These are phyloP conservation scores for Halcyon badia DNA, from an alignment of 2,797 vertebrate species.

Conservation along the genomic window DNA sequence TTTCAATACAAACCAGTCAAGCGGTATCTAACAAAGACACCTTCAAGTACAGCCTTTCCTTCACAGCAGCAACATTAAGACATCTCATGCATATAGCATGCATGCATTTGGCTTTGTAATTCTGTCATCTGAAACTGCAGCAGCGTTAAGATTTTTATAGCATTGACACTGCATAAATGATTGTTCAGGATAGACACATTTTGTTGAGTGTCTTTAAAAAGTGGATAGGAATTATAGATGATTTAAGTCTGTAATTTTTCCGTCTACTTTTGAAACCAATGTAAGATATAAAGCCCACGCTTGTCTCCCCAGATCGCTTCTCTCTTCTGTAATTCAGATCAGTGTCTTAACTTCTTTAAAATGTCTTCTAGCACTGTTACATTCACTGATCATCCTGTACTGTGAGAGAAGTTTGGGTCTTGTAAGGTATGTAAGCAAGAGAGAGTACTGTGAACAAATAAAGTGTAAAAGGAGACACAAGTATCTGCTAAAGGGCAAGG, in stretches of 20 bases:
- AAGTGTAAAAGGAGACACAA: neutral
- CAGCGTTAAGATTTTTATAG: neutral
- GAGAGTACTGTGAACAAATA: neutral
- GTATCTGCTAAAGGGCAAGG: conserved; percentile 21
- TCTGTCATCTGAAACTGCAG: conserved; percentile 4
- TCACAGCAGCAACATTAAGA: neutral
- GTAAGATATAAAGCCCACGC: neutral
- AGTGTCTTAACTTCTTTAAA: neutral
- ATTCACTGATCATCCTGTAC: neutral
- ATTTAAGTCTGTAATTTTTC: neutral
- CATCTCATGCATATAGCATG: neutral
- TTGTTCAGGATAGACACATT: neutral
- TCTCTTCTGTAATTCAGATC: neutral
- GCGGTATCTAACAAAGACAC: neutral
- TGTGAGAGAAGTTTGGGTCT: neutral
- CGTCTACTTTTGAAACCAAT: neutral
- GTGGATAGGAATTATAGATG: neutral
- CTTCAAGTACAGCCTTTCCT: neutral
- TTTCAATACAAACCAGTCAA: neutral
- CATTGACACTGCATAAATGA: neutral
- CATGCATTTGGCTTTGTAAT: conserved; percentile 2
- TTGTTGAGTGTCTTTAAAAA: neutral
- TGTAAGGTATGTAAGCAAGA: neutral
- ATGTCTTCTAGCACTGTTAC: neutral
- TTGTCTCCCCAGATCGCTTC: neutral